phyloP scores from a whole-genome alignment of 2,888 invertebrate species.

The Tachina fera region DNA sequence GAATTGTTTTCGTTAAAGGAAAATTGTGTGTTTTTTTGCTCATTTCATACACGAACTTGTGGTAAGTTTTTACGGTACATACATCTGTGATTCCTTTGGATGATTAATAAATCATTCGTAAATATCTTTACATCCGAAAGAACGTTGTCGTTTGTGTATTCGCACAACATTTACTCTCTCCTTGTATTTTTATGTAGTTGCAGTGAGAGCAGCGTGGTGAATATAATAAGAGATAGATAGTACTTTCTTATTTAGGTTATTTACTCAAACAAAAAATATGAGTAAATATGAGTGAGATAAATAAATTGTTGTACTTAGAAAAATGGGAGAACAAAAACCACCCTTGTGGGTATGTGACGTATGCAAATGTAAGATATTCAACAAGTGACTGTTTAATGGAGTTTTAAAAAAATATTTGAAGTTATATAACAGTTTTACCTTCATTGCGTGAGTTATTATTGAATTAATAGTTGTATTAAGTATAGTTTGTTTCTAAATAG shows the following conservation, averaged over 20 bases:
- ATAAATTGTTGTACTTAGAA: background rate
- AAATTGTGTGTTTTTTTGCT: constrained; percentile 10
- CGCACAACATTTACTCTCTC: constrained; percentile 1
- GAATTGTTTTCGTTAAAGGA: constrained; percentile 8
- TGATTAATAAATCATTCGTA: constrained; percentile 58
- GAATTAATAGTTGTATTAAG: background rate
- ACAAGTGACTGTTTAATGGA: constrained; percentile 30
- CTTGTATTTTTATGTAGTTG: background rate
- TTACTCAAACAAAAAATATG: background rate
- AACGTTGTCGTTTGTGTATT: background rate
- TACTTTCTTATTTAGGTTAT: constrained; percentile 52
- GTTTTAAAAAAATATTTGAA: background rate
- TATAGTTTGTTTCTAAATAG: too few species aligned
- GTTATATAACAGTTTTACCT: constrained; percentile 51
- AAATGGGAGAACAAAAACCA: background rate
- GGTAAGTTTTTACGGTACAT: constrained; percentile 58
- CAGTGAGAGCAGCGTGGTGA: constrained; percentile 38
- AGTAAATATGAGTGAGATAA: background rate
- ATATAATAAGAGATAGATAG: background rate
- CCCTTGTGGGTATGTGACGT: constrained; percentile 3
- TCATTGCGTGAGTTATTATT: background rate
- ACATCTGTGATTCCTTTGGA: constrained; percentile 51
- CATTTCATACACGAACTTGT: constrained; percentile 51
- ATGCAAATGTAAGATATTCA: background rate
- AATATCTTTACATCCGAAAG: constrained; percentile 47